Base-by-base conservation (phyloP, 1,140 invertebrate genomes). In the Ceratina calcarata region DNA sequence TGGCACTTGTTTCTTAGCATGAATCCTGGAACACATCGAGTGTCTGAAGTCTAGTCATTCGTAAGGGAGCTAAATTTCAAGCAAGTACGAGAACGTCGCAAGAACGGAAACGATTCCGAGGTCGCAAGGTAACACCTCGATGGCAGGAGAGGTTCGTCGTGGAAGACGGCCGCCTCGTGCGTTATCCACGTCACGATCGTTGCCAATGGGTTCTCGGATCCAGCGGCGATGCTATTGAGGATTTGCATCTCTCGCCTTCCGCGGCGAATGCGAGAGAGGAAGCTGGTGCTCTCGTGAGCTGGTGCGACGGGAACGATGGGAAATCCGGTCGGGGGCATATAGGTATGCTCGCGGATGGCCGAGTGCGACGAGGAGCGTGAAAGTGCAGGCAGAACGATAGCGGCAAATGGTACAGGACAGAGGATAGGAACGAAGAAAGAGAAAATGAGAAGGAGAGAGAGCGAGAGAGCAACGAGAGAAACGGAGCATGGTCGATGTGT, bases 401-500 rank as follows among this genome's bases (percentile, higher is more conserved):
- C 18, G 45, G 18, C 16, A 22, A 20, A 0, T 16, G 53, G 49
- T 64, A 37, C n/a, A 22, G 20, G 79, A 73, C 10, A 20, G 69
- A 32, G 20, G 15, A n/a, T 51, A 32, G 16, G 37, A 10, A 15
- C 18, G 62, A 32, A 24, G 20, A 53, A 24, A 49, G 24, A 4
- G 27, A 20, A 69, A 66, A 71, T 18, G 37, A 45, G 37, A 45
- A 45, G 37, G 37, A 45, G 37, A 45, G 79, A 84, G 69, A 74
- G 80, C 22, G 61, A 73, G 81, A 76, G 75, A 62, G 70, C 58
- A 72, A 71, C 69, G 77, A 79, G 79, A 85, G 82, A 84, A 80
- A 86, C 82, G 76, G 85, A 86, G 83, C 84, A 86, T 87, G 86
- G 86, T 88, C 86, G 86, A 88, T 88, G 84, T 87, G 87, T 87